phyloP scores from a whole-genome alignment of 1,140 invertebrate species.

The Leptoteleia sp. region DNA sequence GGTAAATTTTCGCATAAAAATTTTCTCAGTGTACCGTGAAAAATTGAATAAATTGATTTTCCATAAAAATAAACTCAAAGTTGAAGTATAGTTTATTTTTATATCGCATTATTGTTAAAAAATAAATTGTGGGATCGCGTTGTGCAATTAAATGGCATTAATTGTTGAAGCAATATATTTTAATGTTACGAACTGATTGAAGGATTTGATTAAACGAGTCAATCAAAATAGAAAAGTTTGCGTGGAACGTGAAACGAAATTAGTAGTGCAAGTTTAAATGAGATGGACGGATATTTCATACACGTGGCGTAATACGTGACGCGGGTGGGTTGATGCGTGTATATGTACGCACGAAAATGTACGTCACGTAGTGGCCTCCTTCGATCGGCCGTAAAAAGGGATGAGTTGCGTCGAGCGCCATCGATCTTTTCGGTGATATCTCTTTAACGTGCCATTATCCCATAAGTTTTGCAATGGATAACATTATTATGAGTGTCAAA shows the following conservation, averaged over 20 bases:
- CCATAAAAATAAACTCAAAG: too few relatives aligned
- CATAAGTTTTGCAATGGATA: conserved; percentile 19
- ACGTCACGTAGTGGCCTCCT: conserved; percentile 50
- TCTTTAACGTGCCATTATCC: conserved; percentile 23
- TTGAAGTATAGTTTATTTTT: too few relatives aligned
- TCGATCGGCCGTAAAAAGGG: conserved; percentile 27
- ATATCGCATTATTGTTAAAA: too few relatives aligned
- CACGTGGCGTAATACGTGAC: conserved; percentile 18
- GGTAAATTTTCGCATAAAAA: too few relatives aligned
- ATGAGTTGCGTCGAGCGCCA: conserved; percentile 29
- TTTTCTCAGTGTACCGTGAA: too few relatives aligned
- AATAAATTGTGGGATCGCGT: too few relatives aligned
- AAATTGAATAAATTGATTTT: too few relatives aligned
- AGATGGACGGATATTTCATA: conserved; percentile 28
- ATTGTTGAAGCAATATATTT: too few relatives aligned
- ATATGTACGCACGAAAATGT: conserved; percentile 32
- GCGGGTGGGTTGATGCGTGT: conserved; percentile 4
- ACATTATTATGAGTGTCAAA: conserved; percentile 17
- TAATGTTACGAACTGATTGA: background rate
- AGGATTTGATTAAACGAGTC: background rate
- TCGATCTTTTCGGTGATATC: conserved; percentile 32
- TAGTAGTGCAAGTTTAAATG: conserved; percentile 7
- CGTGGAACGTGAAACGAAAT: conserved; percentile 7
- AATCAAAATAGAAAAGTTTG: background rate
- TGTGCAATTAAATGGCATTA: too few relatives aligned